Conservation (phyloP, 2,113 vertebrate genomes). For the Lepus timidus region DNA sequence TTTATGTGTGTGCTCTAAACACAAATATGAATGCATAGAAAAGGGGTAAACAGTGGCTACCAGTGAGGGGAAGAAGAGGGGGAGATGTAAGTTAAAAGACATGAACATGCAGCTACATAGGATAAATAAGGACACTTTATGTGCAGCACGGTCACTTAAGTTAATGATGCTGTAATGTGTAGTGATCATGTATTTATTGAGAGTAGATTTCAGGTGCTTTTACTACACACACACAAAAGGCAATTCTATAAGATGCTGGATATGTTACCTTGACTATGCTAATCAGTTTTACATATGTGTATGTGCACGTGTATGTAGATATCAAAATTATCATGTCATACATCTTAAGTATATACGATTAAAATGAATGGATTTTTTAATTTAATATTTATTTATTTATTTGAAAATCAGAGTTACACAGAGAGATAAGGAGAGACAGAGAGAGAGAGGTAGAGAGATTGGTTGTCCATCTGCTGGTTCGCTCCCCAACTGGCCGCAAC, state of each 20-base stretch:
- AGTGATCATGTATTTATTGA: background rate
- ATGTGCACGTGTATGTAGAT: too few relatives aligned
- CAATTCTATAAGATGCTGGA: background rate
- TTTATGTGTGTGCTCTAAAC: background rate
- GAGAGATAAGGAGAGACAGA: too few relatives aligned
- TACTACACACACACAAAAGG: background rate
- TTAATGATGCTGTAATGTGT: background rate
- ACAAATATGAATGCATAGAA: background rate
- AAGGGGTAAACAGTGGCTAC: background rate
- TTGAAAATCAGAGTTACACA: too few relatives aligned
- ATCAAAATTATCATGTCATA: background rate
- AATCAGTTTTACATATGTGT: background rate
- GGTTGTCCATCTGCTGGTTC: too few relatives aligned
- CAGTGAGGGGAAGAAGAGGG: background rate
- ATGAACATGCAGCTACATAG: background rate
- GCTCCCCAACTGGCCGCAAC: too few relatives aligned
- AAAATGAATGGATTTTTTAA: background rate
- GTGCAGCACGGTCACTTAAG: background rate
- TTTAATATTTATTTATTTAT: too few relatives aligned
- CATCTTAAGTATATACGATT: background rate
- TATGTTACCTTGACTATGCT: background rate
- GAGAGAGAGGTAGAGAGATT: too few relatives aligned
- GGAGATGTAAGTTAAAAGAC: background rate
- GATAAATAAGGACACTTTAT: background rate
- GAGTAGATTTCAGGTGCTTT: background rate